These are phyloP conservation scores for Rhamphomyia laevipes DNA, from an alignment of 2,888 invertebrate species.

Conservation along the genomic window DNA sequence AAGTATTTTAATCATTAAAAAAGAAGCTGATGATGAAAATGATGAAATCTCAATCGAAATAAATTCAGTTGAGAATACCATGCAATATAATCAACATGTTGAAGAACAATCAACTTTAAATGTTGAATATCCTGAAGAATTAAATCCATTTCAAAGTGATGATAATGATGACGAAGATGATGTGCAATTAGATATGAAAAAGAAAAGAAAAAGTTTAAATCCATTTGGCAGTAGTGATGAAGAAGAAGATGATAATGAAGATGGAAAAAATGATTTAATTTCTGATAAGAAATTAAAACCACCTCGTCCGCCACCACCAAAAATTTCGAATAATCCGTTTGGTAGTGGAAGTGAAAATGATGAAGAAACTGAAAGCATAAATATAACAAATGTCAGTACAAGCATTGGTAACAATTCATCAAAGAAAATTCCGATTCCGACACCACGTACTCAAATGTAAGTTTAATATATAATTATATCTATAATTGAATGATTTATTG, in stretches of 20 bases:
- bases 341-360: conserved; percentile 59
- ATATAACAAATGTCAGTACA: conserved; percentile 7
- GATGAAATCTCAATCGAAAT: conserved; percentile 5
- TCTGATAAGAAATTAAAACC: conserved; percentile 24
- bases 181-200: conserved; percentile 10
- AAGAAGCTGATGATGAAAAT: neutral
- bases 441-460: conserved; percentile 31
- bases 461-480: conserved; percentile 7
- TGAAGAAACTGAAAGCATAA: conserved; percentile 21
- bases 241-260: conserved; percentile 40
- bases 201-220: conserved; percentile 36
- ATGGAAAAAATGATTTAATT: conserved; percentile 13
- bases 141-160: conserved; percentile 76
- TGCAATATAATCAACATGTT: conserved; percentile 5
- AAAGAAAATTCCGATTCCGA: conserved; percentile 29
- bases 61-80: neutral
- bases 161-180: conserved; percentile 35
- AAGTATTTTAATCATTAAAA: neutral
- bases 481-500: too few relatives aligned
- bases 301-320: conserved; percentile 37
- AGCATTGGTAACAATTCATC: conserved; percentile 19
- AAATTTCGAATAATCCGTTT: conserved; percentile 54
- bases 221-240: conserved; percentile 59
- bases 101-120: conserved; percentile 1
- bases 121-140: conserved; percentile 55